phyloP scores from a whole-genome alignment of 2,888 invertebrate genomes.

The Schizaphis graminum region DNA sequence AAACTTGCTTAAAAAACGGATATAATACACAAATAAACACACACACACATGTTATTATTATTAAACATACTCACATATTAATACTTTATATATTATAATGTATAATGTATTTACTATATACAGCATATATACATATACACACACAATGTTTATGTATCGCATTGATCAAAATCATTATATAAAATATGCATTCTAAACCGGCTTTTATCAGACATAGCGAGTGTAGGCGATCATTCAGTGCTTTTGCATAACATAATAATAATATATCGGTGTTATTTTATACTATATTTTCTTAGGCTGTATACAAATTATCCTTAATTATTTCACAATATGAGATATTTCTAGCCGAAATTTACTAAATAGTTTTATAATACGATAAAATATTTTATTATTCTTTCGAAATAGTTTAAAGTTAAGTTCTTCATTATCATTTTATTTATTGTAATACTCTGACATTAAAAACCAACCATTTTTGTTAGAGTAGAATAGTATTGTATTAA shows the following conservation, averaged over 20 bases:
- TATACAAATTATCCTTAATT: background rate
- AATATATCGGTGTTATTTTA: background rate
- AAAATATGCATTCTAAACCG: slow-evolving; percentile 30
- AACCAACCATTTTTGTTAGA: background rate
- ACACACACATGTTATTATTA: background rate
- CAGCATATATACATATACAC: background rate
- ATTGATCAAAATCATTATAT: slow-evolving; percentile 38
- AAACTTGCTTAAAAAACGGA: background rate
- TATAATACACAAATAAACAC: background rate
- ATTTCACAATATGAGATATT: background rate
- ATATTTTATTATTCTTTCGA: background rate
- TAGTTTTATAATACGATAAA: background rate
- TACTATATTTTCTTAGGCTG: background rate
- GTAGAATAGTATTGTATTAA: background rate
- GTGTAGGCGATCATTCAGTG: slow-evolving; percentile 24
- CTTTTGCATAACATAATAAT: slow-evolving; percentile 30
- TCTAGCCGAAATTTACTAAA: background rate
- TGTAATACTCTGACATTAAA: background rate
- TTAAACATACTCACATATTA: background rate
- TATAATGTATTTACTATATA: background rate
- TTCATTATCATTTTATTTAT: background rate
- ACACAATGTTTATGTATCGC: background rate
- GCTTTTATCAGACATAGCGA: slow-evolving; percentile 25
- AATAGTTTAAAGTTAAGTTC: background rate
- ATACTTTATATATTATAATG: background rate